Evolutionary conservation across 2,888 invertebrate species (phyloP).

Genomic region (Pecten maximus): DNA sequence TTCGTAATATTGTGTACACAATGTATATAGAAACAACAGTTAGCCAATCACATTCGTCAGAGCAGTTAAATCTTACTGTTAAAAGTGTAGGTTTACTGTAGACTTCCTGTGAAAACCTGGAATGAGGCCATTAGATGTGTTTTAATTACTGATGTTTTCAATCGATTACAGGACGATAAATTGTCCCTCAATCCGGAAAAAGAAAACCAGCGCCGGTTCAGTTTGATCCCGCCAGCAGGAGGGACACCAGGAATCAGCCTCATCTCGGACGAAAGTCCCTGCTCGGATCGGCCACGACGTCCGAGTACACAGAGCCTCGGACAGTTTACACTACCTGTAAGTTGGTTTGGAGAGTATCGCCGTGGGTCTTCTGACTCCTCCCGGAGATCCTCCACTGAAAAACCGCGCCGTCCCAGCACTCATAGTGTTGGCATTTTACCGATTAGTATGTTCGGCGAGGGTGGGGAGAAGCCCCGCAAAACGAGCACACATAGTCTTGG

Average conservation of each 20-base stretch:
- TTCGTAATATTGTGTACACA: no score
- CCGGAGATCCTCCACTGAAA: slow-evolving; percentile 63
- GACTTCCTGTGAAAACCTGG: no score
- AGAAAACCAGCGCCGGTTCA: slow-evolving; percentile 72
- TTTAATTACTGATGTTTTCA: no score
- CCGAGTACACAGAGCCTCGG: slow-evolving; percentile 81
- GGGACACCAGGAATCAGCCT: slow-evolving; percentile 72
- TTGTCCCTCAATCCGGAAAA: slow-evolving; percentile 51
- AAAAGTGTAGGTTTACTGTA: no score
- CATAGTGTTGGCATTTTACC: slow-evolving; percentile 76
- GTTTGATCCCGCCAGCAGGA: slow-evolving; percentile 73
- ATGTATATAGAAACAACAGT: no score
- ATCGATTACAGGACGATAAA: slow-evolving; percentile 68
- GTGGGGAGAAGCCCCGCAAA: slow-evolving; percentile 72
- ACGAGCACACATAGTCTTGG: slow-evolving; percentile 79
- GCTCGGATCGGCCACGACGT: slow-evolving; percentile 73
- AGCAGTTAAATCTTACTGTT: no score
- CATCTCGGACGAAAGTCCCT: slow-evolving; percentile 71
- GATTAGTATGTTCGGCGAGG: slow-evolving; percentile 76
- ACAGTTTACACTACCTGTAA: slow-evolving; percentile 77
- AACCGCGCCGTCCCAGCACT: slow-evolving; percentile 70
- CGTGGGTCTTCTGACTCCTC: slow-evolving; percentile 59
- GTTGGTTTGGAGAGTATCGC: slow-evolving; percentile 65
- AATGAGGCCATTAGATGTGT: no score
- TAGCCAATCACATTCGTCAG: no score